A percentile compares a stretch with the other conserved stretches of the same genome.
Evolutionary conservation across 2,888 invertebrate genomes (phyloP).

Genomic region (Nasonovia ribisnigri): DNA sequence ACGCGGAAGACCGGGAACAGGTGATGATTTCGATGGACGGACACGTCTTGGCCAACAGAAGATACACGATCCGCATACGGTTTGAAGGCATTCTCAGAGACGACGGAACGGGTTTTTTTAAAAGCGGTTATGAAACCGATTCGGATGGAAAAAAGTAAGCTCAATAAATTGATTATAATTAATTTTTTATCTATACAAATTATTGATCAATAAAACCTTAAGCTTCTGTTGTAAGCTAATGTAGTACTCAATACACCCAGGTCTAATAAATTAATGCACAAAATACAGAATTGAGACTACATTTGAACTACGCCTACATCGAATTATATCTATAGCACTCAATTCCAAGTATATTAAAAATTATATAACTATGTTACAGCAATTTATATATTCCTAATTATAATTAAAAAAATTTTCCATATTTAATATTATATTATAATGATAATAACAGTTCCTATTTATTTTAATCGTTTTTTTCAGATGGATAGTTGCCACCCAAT

Average conservation of each 20-base stretch:
- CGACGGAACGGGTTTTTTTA: slow-evolving; percentile 61
- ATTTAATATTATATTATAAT: not conserved
- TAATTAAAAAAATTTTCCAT: not conserved
- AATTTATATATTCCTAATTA: not conserved
- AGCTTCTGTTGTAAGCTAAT: too few relatives aligned
- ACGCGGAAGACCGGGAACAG: not conserved
- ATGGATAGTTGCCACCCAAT: slow-evolving; percentile 84
- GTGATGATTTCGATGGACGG: not conserved
- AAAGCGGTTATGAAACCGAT: not conserved
- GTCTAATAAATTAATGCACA: too few relatives aligned
- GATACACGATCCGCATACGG: slow-evolving; percentile 27
- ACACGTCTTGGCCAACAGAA: slow-evolving; percentile 5
- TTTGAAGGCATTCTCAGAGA: slow-evolving; percentile 58
- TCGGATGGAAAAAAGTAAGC: slow-evolving; percentile 46
- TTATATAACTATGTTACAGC: too few relatives aligned
- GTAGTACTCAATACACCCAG: too few relatives aligned
- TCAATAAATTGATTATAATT: not conserved
- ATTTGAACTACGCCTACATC: too few relatives aligned
- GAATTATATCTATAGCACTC: too few relatives aligned
- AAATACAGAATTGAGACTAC: too few relatives aligned
- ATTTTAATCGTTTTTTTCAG: slow-evolving; percentile 71
- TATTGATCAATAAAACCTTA: too few relatives aligned
- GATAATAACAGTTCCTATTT: not conserved
- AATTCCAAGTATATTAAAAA: too few relatives aligned
- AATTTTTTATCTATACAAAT: too few relatives aligned